Evolutionary conservation across 2,888 invertebrate genomes (phyloP), one percentile per base, ranked within the genome.

Genomic region (Folsomia candida): DNA sequence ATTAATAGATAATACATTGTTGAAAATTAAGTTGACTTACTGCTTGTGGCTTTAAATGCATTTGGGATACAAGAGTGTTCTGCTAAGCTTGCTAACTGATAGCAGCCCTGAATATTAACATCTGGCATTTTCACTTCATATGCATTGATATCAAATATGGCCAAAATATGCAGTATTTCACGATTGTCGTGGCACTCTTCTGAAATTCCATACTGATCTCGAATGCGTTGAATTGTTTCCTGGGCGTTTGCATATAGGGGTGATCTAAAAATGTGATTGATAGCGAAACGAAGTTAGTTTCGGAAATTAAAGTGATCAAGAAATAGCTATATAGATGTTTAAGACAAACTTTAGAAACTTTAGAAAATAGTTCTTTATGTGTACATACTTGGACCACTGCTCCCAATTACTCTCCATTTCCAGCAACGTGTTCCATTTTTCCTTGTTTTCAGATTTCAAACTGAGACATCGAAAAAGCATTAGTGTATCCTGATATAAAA

Each of bases 21-120:
- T 57, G 6, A 57, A n/a, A 20, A 20, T 57, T 58, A 28, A 11
- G 26, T n/a, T 26, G 37, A 61, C 75, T 68, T 71, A 78, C 79
- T 70, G 22, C 68, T 72, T 54, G 77, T 78, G 9, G 73, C 68
- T 69, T 74, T 74, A 47, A 78, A 76, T 2, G 76, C 77, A 67
- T 78, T 79, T 11, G 80, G 79, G 0, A 71, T 51, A 67, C 80
- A 80, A 67, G 73, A 76, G 47, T 80, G 80, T 58, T 80, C 80
- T 3, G 75, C 73, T n/a, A 80, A 70, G 51, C 80, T 72, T 2
- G 74, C 78, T 28, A 74, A 24, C 58, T 64, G 37, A 47, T 78
- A 80, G 1, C 68, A 58, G 1, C 73, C 80, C 71, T 78, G 76
- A 58, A 78, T 70, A 59, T 75, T 77, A 1, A 71, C 68, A 11